Conservation (phyloP, 2,797 vertebrate species). For the Channallabes apus region DNA sequence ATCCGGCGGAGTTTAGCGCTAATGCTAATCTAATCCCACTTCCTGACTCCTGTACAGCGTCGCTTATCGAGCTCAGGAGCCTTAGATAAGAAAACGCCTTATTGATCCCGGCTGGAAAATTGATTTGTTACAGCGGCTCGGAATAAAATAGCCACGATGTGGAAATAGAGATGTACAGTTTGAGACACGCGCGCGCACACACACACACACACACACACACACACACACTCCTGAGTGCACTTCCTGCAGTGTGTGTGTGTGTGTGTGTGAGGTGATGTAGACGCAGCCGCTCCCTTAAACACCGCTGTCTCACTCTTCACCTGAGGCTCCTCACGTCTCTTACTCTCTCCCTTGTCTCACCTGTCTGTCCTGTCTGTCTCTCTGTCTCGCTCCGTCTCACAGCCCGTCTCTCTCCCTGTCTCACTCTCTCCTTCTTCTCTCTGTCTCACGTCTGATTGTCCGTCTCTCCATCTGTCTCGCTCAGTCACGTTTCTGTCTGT, state of each 20-base stretch:
- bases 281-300: no score
- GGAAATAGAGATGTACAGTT: not conserved
- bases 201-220: constrained; percentile 7
- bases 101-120: constrained; percentile 22
- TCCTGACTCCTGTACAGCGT: not conserved
- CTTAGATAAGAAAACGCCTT: not conserved
- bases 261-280: no score
- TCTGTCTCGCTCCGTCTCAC: not conserved
- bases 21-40: constrained; percentile 30
- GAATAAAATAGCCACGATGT: not conserved
- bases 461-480: not conserved
- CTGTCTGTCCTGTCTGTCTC: not conserved
- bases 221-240: not conserved
- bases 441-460: not conserved
- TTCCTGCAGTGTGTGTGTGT: not conserved
- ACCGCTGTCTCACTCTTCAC: not conserved
- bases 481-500: not conserved
- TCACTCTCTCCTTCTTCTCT: not conserved
- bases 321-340: no score
- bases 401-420: not conserved
- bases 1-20: constrained; percentile 10
- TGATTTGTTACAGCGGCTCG: constrained; percentile 1
- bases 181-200: not conserved
- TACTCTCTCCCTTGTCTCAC: no score
- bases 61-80: constrained; percentile 5